Base-by-base conservation (phyloP, 2,797 vertebrate species). In the Chanos chanos region DNA sequence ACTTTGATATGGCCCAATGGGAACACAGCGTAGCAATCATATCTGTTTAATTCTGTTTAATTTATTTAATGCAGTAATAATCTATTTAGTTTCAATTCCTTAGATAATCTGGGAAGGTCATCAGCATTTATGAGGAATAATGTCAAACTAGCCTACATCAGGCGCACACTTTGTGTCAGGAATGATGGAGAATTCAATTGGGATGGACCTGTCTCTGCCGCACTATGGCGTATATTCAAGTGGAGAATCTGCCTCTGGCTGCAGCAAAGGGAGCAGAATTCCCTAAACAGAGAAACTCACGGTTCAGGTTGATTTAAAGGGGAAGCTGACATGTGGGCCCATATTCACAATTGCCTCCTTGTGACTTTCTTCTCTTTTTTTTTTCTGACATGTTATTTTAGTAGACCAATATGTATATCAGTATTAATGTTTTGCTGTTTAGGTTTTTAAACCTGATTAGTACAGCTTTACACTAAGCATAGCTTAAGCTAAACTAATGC, bases 61-160 rank as follows among this genome's bases (percentile, higher is more conserved):
- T n/a, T n/a, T n/a, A n/a, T n/a, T 60, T 54, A 63, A 48, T 70
- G 71, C 74, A 74, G 72, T 80, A 77, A 82, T 81, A 79, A 76
- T 71, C 84, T 84, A 86, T 85, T 75, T 76, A 78, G 87, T 82
- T 81, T 75, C 85, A 84, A 88, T 87, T 78, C 73, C 59, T 37
- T 65, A 67, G 77, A 81, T 75, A 75, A 72, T 71, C 59, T 60
- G 64, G 72, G 70, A 77, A 78, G 74, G 72, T 77, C 78, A 74
- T 79, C 70, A 62, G 79, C 77, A 63, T 83, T 88, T 82, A 86
- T 76, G 81, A 87, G 75, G 72, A 82, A 74, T 70, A 70, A 84
- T 73, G 76, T 71, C 68, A n/a, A n/a, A n/a, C n/a, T n/a, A n/a
- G 24, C 63, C 39, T 41, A 45, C 19, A 43, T 52, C 70, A 18